Evolutionary conservation across 2,797 vertebrate species (phyloP).

Genomic region (Sylvia borin): DNA sequence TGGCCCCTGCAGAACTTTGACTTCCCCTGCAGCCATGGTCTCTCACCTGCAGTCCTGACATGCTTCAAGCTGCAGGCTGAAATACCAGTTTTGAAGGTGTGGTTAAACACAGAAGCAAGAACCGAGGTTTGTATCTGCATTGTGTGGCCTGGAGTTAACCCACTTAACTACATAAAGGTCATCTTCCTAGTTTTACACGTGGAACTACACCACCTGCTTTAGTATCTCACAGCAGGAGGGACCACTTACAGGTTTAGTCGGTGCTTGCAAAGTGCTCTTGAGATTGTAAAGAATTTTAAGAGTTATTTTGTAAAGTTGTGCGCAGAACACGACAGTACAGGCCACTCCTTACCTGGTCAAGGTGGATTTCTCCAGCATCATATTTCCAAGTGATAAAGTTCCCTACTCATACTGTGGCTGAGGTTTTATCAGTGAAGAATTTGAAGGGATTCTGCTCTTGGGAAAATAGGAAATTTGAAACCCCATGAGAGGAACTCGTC

Average conservation of each 20-base stretch:
- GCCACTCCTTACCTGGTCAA: not conserved
- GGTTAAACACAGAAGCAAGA: not conserved
- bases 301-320: not conserved
- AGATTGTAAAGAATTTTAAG: constrained; percentile 3
- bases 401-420: not conserved
- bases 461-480: not conserved
- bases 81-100: not conserved
- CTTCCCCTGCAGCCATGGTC: not conserved
- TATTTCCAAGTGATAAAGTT: not conserved
- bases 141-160: not conserved
- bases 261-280: not conserved
- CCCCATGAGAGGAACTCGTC: not conserved
- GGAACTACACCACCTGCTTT: not conserved
- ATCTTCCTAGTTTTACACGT: not conserved
- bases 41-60: not conserved
- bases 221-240: not conserved
- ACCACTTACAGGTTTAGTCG: not conserved
- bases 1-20: not conserved
- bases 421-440: not conserved
- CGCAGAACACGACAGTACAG: not conserved
- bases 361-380: not conserved
- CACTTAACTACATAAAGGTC: not conserved
- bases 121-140: not conserved
- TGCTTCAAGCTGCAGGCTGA: not conserved
- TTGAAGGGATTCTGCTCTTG: not conserved